These are phyloP conservation scores for Pipra filicauda DNA, from an alignment of 2,113 vertebrate genomes.

Conservation along the genomic window DNA sequence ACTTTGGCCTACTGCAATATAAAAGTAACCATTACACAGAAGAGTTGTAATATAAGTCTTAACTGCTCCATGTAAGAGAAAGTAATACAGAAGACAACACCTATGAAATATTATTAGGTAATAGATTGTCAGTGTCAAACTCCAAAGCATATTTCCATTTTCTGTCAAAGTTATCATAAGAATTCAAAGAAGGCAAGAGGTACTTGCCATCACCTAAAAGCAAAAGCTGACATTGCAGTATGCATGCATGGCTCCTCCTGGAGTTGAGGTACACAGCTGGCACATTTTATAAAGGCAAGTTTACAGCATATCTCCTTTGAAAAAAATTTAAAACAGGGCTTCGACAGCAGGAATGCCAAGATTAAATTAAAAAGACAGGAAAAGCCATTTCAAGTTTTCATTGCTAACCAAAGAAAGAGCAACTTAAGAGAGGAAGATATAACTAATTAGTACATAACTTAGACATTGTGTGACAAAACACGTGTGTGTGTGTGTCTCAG, in stretches of 20 bases:
- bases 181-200: neutral
- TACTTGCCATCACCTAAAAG: neutral
- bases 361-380: neutral
- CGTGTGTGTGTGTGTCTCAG: neutral
- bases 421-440: neutral
- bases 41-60: neutral
- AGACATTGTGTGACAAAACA: rapidly evolving
- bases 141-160: neutral
- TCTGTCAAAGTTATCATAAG: neutral
- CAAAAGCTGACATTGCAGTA: neutral
- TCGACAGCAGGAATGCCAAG: neutral
- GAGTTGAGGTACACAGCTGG: rapidly evolving
- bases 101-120: neutral
- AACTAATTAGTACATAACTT: neutral
- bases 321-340: neutral
- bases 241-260: neutral
- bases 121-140: neutral
- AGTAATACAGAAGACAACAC: neutral
- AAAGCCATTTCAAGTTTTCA: neutral
- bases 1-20: neutral
- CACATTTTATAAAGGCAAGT: neutral
- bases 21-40: neutral
- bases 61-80: neutral
- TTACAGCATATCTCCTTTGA: neutral
- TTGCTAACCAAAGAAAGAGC: neutral